Base-by-base conservation (phyloP, 2,888 invertebrate genomes). In the Asteroscopus sphinx region DNA sequence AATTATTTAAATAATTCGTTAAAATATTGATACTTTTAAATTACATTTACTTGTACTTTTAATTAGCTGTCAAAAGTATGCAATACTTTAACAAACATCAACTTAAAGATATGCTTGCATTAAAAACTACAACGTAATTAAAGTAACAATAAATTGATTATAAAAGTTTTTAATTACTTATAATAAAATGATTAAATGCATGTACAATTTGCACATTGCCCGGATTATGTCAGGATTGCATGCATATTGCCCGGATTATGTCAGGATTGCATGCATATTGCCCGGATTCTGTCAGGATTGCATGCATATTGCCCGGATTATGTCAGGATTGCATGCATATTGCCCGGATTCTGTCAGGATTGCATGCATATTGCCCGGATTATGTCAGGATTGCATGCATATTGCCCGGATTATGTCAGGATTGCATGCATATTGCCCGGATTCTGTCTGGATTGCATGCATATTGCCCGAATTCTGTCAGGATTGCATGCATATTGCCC, bases 11-110 rank as follows among this genome's bases (percentile, higher is more conserved):
- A 44, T 0, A 47, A 26, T 36, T 37, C 11, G 16, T 28, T 46
- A 46, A 30, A 21, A 47, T 44, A 62, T 62, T 35, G 25, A 37
- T 47, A 62, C 26, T 33, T 15, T 9, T 26, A 17, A 11, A 12
- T 44, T 44, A 17, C 9, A 1, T 12, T 44, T n/a, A 47, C 8
- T 49, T 54, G 47, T 52, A 70, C 46, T 62, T 32, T 36, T 12
- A 26, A 0, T n/a, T 12, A 46, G 11, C 1, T 12, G 36, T 26
- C 2, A 6, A 25, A 25, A 36, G 21, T 42, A 61, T 15, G 4
- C 13, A 66, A 45, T 33, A 44, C 2, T 7, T 1, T 30, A 64
- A 44, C 7, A 39, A 28, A 42, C 13, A 32, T n/a, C 3, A 3
- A 11, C 3, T 3, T 32, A 7, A 35, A 35, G 15, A 15, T 15